Conservation (phyloP, 2,888 invertebrate species). For the Charanyca ferruginea region DNA sequence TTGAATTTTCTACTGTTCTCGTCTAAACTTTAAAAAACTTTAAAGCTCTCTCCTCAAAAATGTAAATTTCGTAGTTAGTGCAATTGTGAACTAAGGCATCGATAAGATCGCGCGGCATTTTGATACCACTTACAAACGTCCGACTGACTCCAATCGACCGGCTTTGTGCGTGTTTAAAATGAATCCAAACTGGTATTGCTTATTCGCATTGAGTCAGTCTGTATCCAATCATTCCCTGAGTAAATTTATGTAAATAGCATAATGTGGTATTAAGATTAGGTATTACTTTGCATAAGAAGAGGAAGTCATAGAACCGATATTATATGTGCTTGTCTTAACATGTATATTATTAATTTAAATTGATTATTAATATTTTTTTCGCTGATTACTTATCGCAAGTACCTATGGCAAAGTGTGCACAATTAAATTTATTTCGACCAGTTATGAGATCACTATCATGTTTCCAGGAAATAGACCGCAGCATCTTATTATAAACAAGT, state of each 20-base stretch:
- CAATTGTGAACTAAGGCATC: slow-evolving; percentile 27
- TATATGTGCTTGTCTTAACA: slow-evolving; percentile 24
- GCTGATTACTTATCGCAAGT: slow-evolving; percentile 18
- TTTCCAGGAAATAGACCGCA: slow-evolving; percentile 72
- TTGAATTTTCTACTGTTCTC: slow-evolving; percentile 9
- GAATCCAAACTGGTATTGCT: slow-evolving; percentile 67
- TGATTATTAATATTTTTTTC: slow-evolving; percentile 25
- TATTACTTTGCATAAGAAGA: slow-evolving; percentile 45
- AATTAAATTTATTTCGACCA: slow-evolving; percentile 35
- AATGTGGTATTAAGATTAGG: slow-evolving; percentile 55
- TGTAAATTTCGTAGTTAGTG: slow-evolving; percentile 22
- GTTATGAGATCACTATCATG: slow-evolving; percentile 55
- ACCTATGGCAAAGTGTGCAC: slow-evolving; percentile 22
- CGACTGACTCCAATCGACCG: slow-evolving; percentile 69
- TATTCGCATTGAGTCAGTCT: slow-evolving; percentile 56
- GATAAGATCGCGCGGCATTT: slow-evolving; percentile 75
- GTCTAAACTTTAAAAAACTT: slow-evolving; percentile 35
- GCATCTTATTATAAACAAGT: slow-evolving; percentile 75
- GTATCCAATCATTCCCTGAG: slow-evolving; percentile 45
- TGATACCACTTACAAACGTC: slow-evolving; percentile 69
- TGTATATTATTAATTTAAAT: slow-evolving; percentile 27
- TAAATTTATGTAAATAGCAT: slow-evolving; percentile 62
- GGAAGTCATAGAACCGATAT: slow-evolving; percentile 49
- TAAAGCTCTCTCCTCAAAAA: slow-evolving; percentile 29
- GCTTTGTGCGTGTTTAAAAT: slow-evolving; percentile 66